Conservation (phyloP, 2,113 vertebrate species). For the Istiophorus platypterus region DNA sequence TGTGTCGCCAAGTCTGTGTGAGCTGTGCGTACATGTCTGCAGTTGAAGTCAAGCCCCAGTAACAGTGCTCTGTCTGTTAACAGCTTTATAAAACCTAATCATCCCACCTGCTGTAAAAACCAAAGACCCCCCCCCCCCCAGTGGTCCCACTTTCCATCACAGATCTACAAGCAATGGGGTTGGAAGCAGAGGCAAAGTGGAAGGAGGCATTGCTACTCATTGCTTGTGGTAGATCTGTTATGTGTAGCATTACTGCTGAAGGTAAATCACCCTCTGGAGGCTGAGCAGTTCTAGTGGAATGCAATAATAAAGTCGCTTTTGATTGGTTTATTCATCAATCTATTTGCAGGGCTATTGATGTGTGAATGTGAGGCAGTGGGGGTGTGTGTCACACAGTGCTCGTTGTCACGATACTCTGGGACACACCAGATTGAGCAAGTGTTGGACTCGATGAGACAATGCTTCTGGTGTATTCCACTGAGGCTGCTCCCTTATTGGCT, state of each 20-base stretch:
- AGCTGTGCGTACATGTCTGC: conserved; percentile 20
- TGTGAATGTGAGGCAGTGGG: conserved; percentile 29
- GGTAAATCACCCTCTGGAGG: conserved; percentile 21
- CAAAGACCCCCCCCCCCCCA: conserved; percentile 5
- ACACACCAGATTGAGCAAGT: conserved; percentile 21
- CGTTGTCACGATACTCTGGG: conserved; percentile 23
- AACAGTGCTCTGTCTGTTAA: conserved; percentile 38
- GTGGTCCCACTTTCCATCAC: conserved; percentile 3
- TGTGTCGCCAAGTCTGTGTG: conserved; percentile 10
- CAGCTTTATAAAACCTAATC: conserved; percentile 58
- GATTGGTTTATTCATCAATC: conserved; percentile 56
- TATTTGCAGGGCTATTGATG: conserved; percentile 35
- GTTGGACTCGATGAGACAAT: conserved; percentile 9
- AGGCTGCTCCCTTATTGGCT: conserved; percentile 53
- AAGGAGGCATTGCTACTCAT: background rate
- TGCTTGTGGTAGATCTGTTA: conserved; percentile 19
- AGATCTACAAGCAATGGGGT: conserved; percentile 9
- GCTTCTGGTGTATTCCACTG: conserved; percentile 46
- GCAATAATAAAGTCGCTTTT: conserved; percentile 19
- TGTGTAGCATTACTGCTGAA: background rate
- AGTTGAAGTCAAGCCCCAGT: conserved; percentile 35
- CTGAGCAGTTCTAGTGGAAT: background rate
- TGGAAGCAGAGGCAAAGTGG: background rate
- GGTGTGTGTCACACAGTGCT: conserved; percentile 4
- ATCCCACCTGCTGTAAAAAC: conserved; percentile 49